phyloP scores from a whole-genome alignment of 2,888 invertebrate genomes.

The Creontiades dilutus region DNA sequence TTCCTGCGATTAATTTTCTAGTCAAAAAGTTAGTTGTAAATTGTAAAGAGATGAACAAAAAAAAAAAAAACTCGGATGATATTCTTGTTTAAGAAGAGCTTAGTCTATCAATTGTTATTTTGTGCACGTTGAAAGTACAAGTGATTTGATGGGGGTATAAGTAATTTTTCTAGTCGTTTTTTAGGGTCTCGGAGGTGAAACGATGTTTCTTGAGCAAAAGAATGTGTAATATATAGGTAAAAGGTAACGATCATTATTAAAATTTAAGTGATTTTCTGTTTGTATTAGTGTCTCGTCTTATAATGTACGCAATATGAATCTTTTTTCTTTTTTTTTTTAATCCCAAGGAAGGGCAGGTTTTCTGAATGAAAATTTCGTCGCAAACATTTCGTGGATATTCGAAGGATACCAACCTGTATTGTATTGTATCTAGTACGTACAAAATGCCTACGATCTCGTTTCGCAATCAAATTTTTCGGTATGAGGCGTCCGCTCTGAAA shows the following conservation, averaged over 20 bases:
- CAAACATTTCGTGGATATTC: background rate
- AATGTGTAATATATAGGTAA: background rate
- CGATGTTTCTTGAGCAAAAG: background rate
- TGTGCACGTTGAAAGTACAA: slow-evolving; percentile 5
- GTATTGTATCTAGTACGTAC: background rate
- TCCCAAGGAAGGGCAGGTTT: background rate
- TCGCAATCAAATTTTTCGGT: background rate
- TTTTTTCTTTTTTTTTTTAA: background rate
- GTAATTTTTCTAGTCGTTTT: slow-evolving; percentile 27
- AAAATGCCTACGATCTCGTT: background rate
- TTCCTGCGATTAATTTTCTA: slow-evolving; percentile 16
- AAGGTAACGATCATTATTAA: background rate
- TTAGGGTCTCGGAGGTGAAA: background rate
- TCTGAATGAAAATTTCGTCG: background rate
- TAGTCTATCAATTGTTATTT: slow-evolving; percentile 41
- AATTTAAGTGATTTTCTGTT: slow-evolving; percentile 15
- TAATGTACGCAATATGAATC: background rate
- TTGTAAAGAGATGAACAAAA: slow-evolving; percentile 33
- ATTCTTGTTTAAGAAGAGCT: slow-evolving; percentile 24
- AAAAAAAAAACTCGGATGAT: slow-evolving; percentile 29
- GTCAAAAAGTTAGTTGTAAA: slow-evolving; percentile 26
- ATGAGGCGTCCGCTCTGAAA: too few species aligned
- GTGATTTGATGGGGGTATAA: background rate
- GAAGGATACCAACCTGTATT: background rate
- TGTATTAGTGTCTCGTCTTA: background rate